These are phyloP conservation scores for Marmota flaviventris DNA, from an alignment of 2,113 vertebrate genomes.

Conservation along the genomic window DNA sequence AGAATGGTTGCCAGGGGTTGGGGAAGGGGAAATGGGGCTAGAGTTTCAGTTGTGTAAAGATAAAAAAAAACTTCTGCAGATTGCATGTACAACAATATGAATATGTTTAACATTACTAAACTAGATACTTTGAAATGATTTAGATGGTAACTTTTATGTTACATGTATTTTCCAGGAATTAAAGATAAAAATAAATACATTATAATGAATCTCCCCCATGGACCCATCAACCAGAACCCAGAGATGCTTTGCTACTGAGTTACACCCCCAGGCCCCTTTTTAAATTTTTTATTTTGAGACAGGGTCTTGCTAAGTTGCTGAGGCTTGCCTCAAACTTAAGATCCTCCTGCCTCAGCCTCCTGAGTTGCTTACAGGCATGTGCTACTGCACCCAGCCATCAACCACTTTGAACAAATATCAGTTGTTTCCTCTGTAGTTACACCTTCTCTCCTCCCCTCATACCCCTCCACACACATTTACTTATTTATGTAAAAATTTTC, in stretches of 20 bases:
- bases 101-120: not conserved
- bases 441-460: not conserved
- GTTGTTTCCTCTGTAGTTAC: not conserved
- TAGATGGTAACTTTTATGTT: conserved; percentile 15
- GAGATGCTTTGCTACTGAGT: too few species aligned
- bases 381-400: not conserved
- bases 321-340: too few species aligned
- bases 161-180: conserved; percentile 7
- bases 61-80: not conserved
- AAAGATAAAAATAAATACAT: not conserved
- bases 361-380: too few species aligned
- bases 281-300: too few species aligned
- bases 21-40: not conserved
- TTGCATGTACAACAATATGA: not conserved
- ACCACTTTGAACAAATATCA: not conserved
- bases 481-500: not conserved
- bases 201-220: not conserved
- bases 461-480: not conserved
- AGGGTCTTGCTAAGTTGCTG: too few species aligned
- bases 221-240: not conserved
- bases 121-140: not conserved
- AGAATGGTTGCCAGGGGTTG: not conserved
- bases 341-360: too few species aligned
- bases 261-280: too few species aligned
- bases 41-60: not conserved